These are phyloP conservation scores for Mayetiola destructor DNA, from an alignment of 2,888 invertebrate genomes.

Conservation along the genomic window DNA sequence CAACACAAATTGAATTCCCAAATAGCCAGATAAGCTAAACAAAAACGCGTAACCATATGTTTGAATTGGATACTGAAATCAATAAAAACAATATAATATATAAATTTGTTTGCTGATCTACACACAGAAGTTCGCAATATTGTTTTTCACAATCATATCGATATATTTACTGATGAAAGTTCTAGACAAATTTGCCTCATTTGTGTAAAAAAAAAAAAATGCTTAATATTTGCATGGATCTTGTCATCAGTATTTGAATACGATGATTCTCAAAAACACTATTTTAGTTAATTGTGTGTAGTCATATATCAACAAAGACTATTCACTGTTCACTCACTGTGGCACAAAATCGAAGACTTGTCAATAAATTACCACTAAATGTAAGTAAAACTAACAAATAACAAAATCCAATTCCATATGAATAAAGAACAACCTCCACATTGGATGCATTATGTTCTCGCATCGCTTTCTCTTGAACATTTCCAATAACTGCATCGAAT, in stretches of 20 bases:
- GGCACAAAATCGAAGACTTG: slow-evolving; percentile 62
- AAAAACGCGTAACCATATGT: slow-evolving; percentile 76
- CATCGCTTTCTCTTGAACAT: slow-evolving; percentile 93
- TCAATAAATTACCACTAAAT: slow-evolving; percentile 54
- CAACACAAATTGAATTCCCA: slow-evolving; percentile 86
- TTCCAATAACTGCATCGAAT: slow-evolving; percentile 92
- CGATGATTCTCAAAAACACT: no score
- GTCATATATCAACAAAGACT: neutral
- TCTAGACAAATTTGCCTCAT: no score
- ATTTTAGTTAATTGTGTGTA: neutral
- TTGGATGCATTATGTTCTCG: slow-evolving; percentile 67
- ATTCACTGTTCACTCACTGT: slow-evolving; percentile 40
- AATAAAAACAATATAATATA: slow-evolving; percentile 16
- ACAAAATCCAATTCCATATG: slow-evolving; percentile 74
- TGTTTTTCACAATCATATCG: no score
- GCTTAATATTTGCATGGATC: no score
- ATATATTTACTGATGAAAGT: no score
- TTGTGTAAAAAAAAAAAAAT: no score
- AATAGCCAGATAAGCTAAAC: slow-evolving; percentile 78
- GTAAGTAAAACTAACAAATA: slow-evolving; percentile 64
- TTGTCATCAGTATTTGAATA: no score
- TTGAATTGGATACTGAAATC: slow-evolving; percentile 50
- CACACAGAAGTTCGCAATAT: no score
- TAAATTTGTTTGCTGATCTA: neutral
- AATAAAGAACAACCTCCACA: slow-evolving; percentile 84